Evolutionary conservation across 2,797 vertebrate species (phyloP).

Genomic region (Jordanella pulchra): DNA sequence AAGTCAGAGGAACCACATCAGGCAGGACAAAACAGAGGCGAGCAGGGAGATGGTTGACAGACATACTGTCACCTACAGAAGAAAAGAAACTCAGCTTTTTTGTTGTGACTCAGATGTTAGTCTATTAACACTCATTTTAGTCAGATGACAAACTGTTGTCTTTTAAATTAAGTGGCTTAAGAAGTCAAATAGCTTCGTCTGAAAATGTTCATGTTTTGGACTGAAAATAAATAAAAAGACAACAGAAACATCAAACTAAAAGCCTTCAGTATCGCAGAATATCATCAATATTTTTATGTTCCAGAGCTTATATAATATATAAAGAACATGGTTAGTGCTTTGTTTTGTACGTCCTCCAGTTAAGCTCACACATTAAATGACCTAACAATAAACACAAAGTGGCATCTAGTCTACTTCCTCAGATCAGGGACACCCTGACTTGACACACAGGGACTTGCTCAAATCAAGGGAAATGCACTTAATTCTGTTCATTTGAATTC

Average conservation of each 20-base stretch:
- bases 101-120: neutral
- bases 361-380: too few species aligned
- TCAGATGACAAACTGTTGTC: neutral
- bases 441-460: too few species aligned
- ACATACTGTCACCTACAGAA: neutral
- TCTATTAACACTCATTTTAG: neutral
- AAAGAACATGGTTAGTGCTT: too few species aligned
- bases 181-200: neutral
- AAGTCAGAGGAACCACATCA: constrained; percentile 35
- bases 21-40: constrained; percentile 30
- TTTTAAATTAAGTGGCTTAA: neutral
- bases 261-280: too few species aligned
- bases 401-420: too few species aligned
- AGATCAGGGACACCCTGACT: too few species aligned
- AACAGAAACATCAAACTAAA: neutral
- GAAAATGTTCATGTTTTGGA: neutral
- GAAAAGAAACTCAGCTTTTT: neutral
- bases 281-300: too few species aligned
- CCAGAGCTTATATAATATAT: too few species aligned
- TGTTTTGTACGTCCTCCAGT: too few species aligned
- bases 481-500: too few species aligned
- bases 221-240: neutral
- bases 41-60: constrained; percentile 9
- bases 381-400: too few species aligned
- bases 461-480: too few species aligned